A percentile compares a stretch with the other conserved stretches of the same genome.
Conservation (phyloP, 2,888 invertebrate species). For the Andrena chrysosceles region DNA sequence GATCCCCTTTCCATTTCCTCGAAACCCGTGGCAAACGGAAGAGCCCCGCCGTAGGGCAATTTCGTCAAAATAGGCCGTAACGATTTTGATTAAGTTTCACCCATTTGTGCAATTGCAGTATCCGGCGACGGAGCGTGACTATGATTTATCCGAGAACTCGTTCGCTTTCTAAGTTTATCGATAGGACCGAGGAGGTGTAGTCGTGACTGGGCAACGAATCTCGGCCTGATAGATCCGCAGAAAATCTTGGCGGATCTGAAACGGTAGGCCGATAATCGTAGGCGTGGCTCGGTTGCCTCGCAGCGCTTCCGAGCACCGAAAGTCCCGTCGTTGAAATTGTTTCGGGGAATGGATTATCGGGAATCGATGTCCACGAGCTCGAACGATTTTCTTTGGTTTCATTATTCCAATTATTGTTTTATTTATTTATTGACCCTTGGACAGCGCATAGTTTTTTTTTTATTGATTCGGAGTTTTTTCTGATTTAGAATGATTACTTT, state of each 20-base stretch:
- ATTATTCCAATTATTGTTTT: no score
- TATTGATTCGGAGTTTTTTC: no score
- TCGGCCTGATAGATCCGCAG: constrained; percentile 44
- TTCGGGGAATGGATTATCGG: constrained; percentile 54
- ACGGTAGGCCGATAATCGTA: constrained; percentile 60
- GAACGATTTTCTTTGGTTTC: no score
- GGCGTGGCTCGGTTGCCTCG: constrained; percentile 64
- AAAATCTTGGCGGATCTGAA: constrained; percentile 62
- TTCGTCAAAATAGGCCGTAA: constrained; percentile 45
- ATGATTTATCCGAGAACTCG: constrained; percentile 41
- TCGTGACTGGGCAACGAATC: constrained; percentile 62
- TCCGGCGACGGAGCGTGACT: constrained; percentile 59
- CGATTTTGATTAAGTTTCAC: constrained; percentile 58
- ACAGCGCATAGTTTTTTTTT: no score
- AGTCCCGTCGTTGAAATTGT: constrained; percentile 56
- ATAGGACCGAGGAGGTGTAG: constrained; percentile 37
- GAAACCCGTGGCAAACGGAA: constrained; percentile 35
- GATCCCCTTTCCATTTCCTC: constrained; percentile 36
- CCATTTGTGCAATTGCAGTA: constrained; percentile 39
- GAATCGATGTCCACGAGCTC: constrained; percentile 3
- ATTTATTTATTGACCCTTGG: no score
- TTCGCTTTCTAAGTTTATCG: constrained; percentile 66
- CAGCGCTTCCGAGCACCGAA: constrained; percentile 24
- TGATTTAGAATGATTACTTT: no score
- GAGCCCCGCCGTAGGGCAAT: constrained; percentile 12